These are phyloP conservation scores for Megamerina dolium DNA, from an alignment of 2,888 invertebrate species.

Conservation along the genomic window DNA sequence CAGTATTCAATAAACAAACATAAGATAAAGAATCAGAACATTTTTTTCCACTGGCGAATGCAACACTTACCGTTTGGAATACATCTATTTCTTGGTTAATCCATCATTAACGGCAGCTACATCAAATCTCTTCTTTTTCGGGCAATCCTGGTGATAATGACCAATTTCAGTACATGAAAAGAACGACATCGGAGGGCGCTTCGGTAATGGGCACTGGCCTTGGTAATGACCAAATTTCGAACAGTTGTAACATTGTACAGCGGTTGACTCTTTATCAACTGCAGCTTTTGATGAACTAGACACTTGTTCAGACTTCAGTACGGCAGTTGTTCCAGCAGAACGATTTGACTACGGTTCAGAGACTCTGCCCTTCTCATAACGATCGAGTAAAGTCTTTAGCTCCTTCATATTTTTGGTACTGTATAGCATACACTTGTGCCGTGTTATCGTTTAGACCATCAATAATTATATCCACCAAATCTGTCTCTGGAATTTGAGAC, in stretches of 20 bases:
- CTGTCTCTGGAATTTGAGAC: slow-evolving; percentile 8
- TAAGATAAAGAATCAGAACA: not conserved
- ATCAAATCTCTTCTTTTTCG: not conserved
- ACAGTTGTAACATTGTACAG: slow-evolving; percentile 6
- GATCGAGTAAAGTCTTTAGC: not conserved
- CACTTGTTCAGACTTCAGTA: too few species aligned
- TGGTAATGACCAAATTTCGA: slow-evolving; percentile 7
- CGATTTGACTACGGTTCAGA: not conserved
- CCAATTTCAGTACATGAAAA: slow-evolving; percentile 5
- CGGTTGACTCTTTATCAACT: not conserved
- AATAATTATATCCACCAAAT: slow-evolving; percentile 12
- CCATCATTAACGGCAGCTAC: not conserved
- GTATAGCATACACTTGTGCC: not conserved
- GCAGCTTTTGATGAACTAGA: not conserved
- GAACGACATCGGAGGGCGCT: slow-evolving; percentile 2
- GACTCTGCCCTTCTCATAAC: not conserved
- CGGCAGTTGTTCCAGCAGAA: not conserved
- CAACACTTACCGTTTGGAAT: slow-evolving; percentile 8
- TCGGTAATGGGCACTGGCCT: slow-evolving; percentile 3
- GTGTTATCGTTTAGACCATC: slow-evolving; percentile 15
- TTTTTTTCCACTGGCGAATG: not conserved
- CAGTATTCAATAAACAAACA: slow-evolving; percentile 4
- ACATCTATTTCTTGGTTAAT: not conserved
- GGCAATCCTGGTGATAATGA: slow-evolving; percentile 5
- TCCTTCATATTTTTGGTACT: not conserved